Evolutionary conservation across 1,140 invertebrate species (phyloP), one percentile per base, ranked within the genome.

Genomic region (Drepana arcuata): DNA sequence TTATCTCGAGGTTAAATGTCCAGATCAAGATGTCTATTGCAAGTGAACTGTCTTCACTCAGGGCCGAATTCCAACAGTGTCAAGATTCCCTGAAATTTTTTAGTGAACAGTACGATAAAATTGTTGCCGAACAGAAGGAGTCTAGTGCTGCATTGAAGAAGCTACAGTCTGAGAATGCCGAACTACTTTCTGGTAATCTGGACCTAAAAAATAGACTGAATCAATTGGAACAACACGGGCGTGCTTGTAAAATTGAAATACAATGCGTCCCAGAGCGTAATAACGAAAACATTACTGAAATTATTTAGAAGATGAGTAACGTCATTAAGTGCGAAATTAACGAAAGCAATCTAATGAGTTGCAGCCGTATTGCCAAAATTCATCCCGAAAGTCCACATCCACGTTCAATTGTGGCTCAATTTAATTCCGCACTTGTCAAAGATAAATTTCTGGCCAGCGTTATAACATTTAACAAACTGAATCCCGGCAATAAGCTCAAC

Each of bases 371-470:
- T 6, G 34, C 39, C 2, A 54, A 59, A 34, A 4, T 41, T 11
- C 41, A 58, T 16, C 28, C 36, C 6, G 21, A 24, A 13, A 48
- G 15, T 16, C 15, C 11, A 9, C 45, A 51, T 1, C 56, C 56
- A 4, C 46, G 41, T 30, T 60, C 56, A 2, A 49, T 59, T n/a
- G 27, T 59, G 7, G 51, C 42, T 0, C 35, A 51, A 25, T 49
- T 60, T 26, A 41, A 21, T 16, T 24, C 28, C 0, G 26, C 38
- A 0, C 35, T 14, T 37, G 14, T 44, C 1, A 34, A 50, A 3
- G 41, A 59, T 23, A 10, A 28, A 1, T 40, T 50, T 18, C 14
- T 59, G 33, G 55, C 47, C 10, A 44, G 38, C 6, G 10, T 10
- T 11, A 42, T 54, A 4, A 44, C 34, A 11, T 40, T 41, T 30